Evolutionary conservation across 2,888 invertebrate genomes (phyloP).

Genomic region (Pseudeuparius sepicola): DNA sequence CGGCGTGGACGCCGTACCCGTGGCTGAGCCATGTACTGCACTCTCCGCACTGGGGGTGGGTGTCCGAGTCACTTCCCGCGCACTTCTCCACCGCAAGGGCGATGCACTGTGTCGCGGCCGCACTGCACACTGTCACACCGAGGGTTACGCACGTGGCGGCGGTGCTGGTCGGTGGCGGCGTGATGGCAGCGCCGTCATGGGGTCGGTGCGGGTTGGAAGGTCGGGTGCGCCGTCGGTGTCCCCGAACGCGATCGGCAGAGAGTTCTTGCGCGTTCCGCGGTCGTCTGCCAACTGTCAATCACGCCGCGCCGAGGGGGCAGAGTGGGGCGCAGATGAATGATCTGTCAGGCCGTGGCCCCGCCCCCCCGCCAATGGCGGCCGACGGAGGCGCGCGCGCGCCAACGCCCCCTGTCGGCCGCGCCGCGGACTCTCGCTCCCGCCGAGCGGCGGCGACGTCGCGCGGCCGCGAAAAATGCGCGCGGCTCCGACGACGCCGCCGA

Average conservation of each 20-base stretch:
- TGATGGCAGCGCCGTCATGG: constrained; percentile 26
- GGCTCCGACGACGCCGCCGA: constrained; percentile 23
- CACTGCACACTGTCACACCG: constrained; percentile 31
- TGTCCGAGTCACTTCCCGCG: constrained; percentile 24
- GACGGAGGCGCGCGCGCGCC: constrained; percentile 41
- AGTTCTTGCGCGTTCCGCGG: constrained; percentile 54
- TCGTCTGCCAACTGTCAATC: constrained; percentile 59
- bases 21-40: constrained; percentile 77
- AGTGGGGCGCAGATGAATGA: constrained; percentile 46
- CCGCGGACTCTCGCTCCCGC: constrained; percentile 24
- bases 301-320: constrained; percentile 44
- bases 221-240: constrained; percentile 34
- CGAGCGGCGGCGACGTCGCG: constrained; percentile 35
- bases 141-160: constrained; percentile 23
- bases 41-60: constrained; percentile 51
- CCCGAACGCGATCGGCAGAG: too few species aligned
- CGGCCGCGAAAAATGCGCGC: constrained; percentile 11
- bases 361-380: constrained; percentile 39
- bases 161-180: constrained; percentile 23
- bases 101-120: too few species aligned
- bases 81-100: constrained; percentile 24
- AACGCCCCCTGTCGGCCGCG: constrained; percentile 36
- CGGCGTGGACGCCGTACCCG: constrained; percentile 62
- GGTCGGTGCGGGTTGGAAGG: constrained; percentile 26
- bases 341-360: constrained; percentile 37